These are phyloP conservation scores for Daubentonia madagascariensis DNA, from an alignment of 2,113 vertebrate genomes.

Conservation along the genomic window DNA sequence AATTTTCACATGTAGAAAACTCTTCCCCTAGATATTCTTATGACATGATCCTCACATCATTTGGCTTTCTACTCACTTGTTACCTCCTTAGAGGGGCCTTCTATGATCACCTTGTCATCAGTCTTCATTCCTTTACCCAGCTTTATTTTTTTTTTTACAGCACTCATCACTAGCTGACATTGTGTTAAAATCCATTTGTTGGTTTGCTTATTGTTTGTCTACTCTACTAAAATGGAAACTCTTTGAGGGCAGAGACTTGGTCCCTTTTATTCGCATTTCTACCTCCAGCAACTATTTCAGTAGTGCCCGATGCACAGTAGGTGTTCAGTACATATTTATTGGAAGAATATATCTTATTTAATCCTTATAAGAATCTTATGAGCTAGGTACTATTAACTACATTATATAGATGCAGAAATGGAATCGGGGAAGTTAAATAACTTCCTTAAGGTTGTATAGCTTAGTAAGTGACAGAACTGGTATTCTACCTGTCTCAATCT, in stretches of 20 bases:
- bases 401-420: neutral
- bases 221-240: neutral
- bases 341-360: neutral
- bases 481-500: neutral
- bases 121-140: neutral
- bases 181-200: neutral
- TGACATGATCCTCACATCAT: neutral
- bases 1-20: neutral
- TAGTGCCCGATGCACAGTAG: neutral
- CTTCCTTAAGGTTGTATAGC: neutral
- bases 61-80: neutral
- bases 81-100: neutral
- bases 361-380: neutral
- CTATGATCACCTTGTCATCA: neutral
- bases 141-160: neutral
- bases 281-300: neutral
- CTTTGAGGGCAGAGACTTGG: neutral
- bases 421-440: neutral
- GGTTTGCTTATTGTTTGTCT: neutral
- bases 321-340: slow-evolving; percentile 1
- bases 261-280: neutral
- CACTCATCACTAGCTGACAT: neutral
- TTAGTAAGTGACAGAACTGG: neutral
- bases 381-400: neutral
- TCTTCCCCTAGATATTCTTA: neutral